A percentile compares a stretch with the other conserved stretches of the same genome.
Evolutionary conservation across 2,888 invertebrate species (phyloP).

Genomic region (Leptopilina myrica): DNA sequence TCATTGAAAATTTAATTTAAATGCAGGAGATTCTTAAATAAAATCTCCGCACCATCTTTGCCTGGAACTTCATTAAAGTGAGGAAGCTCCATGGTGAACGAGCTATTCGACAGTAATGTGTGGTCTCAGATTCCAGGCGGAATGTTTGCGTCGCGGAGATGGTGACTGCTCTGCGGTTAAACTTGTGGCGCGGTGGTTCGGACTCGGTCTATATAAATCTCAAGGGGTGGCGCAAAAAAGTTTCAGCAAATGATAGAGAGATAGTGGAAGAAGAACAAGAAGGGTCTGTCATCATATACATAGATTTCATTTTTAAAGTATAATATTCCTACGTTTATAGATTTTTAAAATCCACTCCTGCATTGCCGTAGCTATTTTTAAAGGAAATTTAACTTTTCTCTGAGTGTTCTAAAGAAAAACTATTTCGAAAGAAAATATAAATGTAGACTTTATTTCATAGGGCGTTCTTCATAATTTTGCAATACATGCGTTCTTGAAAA

Average conservation of each 20-base stretch:
- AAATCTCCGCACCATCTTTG: background rate
- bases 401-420: too few relatives aligned
- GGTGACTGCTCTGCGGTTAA: slow-evolving; percentile 6
- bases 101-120: slow-evolving; percentile 35
- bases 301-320: background rate
- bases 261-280: background rate
- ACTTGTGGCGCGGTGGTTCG: slow-evolving; percentile 21
- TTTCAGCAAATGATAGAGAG: background rate
- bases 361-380: too few relatives aligned
- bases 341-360: too few relatives aligned
- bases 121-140: slow-evolving; percentile 25
- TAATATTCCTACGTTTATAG: too few relatives aligned
- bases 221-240: background rate
- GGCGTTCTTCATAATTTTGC: too few relatives aligned
- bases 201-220: slow-evolving; percentile 23
- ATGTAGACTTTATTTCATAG: too few relatives aligned
- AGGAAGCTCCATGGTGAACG: slow-evolving; percentile 12
- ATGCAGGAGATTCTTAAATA: background rate
- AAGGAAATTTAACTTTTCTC: too few relatives aligned
- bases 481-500: too few relatives aligned
- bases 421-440: too few relatives aligned
- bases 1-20: background rate
- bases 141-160: slow-evolving; percentile 6
- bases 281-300: background rate
- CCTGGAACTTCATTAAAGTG: background rate